These are phyloP conservation scores for Epinephelus coioides DNA, from an alignment of 2,797 vertebrate species.

Conservation along the genomic window DNA sequence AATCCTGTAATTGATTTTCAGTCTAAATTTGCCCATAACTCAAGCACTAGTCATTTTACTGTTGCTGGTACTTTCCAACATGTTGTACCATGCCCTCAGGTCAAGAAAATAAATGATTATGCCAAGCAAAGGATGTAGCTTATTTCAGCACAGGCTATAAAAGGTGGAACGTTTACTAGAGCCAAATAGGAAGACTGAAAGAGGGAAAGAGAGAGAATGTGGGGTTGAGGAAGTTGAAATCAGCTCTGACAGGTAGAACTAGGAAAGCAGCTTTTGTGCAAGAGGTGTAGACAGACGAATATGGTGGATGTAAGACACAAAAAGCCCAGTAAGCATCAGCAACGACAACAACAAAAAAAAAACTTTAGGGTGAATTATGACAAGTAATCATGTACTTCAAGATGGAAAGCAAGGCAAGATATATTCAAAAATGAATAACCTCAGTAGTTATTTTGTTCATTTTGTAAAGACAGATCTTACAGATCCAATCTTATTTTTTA, in stretches of 20 bases:
- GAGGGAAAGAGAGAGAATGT: not conserved
- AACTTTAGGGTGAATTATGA: no score
- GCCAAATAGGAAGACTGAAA: not conserved
- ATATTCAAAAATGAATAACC: not conserved
- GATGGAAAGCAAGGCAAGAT: not conserved
- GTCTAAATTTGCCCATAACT: slow-evolving; percentile 28
- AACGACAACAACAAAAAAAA: no score
- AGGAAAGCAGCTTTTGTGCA: slow-evolving; percentile 9
- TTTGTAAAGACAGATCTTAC: not conserved
- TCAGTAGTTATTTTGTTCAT: no score
- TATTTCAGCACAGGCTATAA: not conserved
- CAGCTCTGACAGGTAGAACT: slow-evolving; percentile 26
- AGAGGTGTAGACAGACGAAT: not conserved
- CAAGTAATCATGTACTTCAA: not conserved
- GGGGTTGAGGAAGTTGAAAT: slow-evolving; percentile 13
- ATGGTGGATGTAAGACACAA: not conserved
- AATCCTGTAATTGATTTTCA: slow-evolving; percentile 22
- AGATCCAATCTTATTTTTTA: not conserved
- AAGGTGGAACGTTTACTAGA: not conserved
- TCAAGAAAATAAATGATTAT: slow-evolving; percentile 24
- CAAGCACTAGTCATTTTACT: slow-evolving; percentile 5
- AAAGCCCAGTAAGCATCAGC: not conserved
- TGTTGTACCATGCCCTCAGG: slow-evolving; percentile 22
- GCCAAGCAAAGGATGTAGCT: not conserved
- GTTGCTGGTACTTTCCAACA: slow-evolving; percentile 16